Evolutionary conservation across 1,140 invertebrate species (phyloP).

Genomic region (honey bee (Apis mellifera)): Amel_HAv3.1 CM009932.2:12148001-12148500

Average conservation of each 20-base stretch:
- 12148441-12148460: background rate
- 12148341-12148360: no score
- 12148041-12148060: slow-evolving; percentile 76
- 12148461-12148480: background rate
- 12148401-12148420: no score
- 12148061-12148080: slow-evolving; percentile 93
- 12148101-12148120: slow-evolving; percentile 88
- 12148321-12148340: no score
- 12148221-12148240: no score
- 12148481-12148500: background rate
- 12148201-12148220: no score
- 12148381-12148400: no score
- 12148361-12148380: background rate
- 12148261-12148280: background rate
- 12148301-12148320: no score
- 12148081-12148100: slow-evolving; percentile 91
- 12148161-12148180: slow-evolving; percentile 85
- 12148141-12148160: slow-evolving; percentile 93
- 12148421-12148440: background rate
- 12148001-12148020: no score
- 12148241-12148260: no score
- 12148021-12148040: no score
- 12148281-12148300: no score
- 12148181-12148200: no score
- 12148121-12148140: slow-evolving; percentile 90